These are phyloP conservation scores for Anoura caudifer DNA, from an alignment of 2,113 vertebrate species.

Conservation along the genomic window DNA sequence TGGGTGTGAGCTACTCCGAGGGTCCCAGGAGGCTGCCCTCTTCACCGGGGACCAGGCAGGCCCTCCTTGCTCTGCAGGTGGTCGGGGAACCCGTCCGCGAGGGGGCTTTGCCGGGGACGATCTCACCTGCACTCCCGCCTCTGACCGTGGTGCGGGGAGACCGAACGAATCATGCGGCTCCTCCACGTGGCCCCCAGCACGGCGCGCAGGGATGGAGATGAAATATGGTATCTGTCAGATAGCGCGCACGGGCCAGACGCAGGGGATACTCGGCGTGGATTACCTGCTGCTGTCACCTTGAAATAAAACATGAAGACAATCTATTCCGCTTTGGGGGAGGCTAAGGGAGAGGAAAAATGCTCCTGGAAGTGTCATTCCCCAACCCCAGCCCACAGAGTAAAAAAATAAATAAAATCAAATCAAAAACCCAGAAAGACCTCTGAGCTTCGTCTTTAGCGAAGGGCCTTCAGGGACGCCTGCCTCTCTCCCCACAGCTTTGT, in stretches of 20 bases:
- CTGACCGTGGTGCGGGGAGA: background rate
- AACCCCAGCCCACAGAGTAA: background rate
- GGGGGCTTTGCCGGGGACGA: background rate
- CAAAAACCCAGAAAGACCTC: background rate
- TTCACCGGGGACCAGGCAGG: too few species aligned
- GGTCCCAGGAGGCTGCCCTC: background rate
- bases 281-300: background rate
- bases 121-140: background rate
- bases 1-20: background rate
- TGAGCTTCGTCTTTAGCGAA: accelerated
- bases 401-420: background rate
- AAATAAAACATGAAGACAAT: background rate
- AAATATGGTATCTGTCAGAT: background rate
- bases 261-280: background rate
- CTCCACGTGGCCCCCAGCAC: background rate
- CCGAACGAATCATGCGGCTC: background rate
- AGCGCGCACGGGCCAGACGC: background rate
- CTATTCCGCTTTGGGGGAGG: background rate
- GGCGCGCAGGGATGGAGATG: too few species aligned
- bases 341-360: background rate
- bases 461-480: accelerated
- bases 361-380: too few species aligned
- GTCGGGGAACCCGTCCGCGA: background rate
- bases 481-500: accelerated
- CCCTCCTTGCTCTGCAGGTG: background rate